A percentile compares a stretch with the other conserved stretches of the same genome.
phyloP scores from a whole-genome alignment of 1,140 invertebrate genomes.

The Pissodes strobi region DNA sequence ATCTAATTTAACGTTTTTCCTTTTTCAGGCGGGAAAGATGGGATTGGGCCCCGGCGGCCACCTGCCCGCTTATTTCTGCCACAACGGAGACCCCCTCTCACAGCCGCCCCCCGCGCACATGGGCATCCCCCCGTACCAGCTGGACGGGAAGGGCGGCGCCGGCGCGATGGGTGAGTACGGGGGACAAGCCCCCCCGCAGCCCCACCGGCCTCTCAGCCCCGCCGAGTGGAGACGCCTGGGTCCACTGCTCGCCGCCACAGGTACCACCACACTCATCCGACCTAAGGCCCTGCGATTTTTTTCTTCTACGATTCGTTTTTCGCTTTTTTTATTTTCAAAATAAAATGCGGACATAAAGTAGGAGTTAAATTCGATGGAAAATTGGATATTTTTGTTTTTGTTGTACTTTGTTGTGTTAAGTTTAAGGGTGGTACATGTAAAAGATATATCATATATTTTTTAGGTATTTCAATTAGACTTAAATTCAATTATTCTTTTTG shows the following conservation, averaged over 20 bases:
- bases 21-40: conserved; percentile 89
- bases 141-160: conserved; percentile 73
- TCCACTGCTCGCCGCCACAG: conserved; percentile 61
- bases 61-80: conserved; percentile 85
- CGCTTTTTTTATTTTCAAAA: no score
- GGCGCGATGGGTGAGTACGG: conserved; percentile 68
- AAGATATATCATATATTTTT: no score
- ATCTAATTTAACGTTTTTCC: conserved; percentile 53
- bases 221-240: conserved; percentile 62
- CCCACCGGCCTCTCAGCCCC: conserved; percentile 55
- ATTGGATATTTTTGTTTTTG: no score
- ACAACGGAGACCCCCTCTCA: conserved; percentile 80
- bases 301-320: not conserved
- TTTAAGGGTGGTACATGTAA: no score
- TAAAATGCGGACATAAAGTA: no score
- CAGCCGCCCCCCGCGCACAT: conserved; percentile 96
- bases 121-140: conserved; percentile 92
- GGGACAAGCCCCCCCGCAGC: conserved; percentile 47
- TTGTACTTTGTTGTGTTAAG: no score
- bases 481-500: no score
- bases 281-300: not conserved
- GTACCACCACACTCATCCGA: conserved; percentile 50
- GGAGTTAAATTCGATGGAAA: no score
- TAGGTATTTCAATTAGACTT: no score
- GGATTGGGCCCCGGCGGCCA: conserved; percentile 71